Percentiles rank a stretch among this genome's conserved stretches.
These are phyloP conservation scores for Agraylea sexmaculata DNA, from an alignment of 1,140 invertebrate genomes.

Conservation along the genomic window DNA sequence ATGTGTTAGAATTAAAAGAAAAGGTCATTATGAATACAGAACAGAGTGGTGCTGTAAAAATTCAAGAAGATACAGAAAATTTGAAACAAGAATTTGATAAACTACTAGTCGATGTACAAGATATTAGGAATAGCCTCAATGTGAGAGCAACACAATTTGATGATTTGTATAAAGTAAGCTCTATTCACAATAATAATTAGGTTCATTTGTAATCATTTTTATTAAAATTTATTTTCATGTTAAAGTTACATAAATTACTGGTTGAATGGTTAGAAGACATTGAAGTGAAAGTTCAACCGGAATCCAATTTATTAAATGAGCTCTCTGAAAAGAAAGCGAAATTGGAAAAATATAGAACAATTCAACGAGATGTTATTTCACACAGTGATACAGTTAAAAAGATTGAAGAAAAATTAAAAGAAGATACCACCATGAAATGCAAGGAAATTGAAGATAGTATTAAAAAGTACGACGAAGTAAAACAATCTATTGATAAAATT, in stretches of 20 bases:
- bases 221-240: slow-evolving; percentile 12
- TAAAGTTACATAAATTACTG: slow-evolving; percentile 53
- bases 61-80: slow-evolving; percentile 80
- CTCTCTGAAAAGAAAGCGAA: slow-evolving; percentile 81
- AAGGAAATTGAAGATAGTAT: slow-evolving; percentile 59
- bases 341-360: slow-evolving; percentile 67
- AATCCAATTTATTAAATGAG: slow-evolving; percentile 64
- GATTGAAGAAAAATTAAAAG: slow-evolving; percentile 50
- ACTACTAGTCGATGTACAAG: slow-evolving; percentile 66
- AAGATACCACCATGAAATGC: slow-evolving; percentile 51
- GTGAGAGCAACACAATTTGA: slow-evolving; percentile 63
- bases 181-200: not conserved
- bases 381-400: slow-evolving; percentile 65
- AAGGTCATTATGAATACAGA: slow-evolving; percentile 87
- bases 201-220: not conserved
- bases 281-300: slow-evolving; percentile 64
- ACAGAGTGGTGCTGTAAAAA: slow-evolving; percentile 69
- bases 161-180: slow-evolving; percentile 62
- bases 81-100: slow-evolving; percentile 82
- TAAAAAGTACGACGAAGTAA: slow-evolving; percentile 57
- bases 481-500: slow-evolving; percentile 48
- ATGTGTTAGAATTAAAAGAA: slow-evolving; percentile 82
- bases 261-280: slow-evolving; percentile 78
- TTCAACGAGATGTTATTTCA: slow-evolving; percentile 63
- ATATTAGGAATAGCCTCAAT: slow-evolving; percentile 59